Base-by-base conservation (phyloP, 2,797 vertebrate genomes). In the Lepus townsendii region DNA sequence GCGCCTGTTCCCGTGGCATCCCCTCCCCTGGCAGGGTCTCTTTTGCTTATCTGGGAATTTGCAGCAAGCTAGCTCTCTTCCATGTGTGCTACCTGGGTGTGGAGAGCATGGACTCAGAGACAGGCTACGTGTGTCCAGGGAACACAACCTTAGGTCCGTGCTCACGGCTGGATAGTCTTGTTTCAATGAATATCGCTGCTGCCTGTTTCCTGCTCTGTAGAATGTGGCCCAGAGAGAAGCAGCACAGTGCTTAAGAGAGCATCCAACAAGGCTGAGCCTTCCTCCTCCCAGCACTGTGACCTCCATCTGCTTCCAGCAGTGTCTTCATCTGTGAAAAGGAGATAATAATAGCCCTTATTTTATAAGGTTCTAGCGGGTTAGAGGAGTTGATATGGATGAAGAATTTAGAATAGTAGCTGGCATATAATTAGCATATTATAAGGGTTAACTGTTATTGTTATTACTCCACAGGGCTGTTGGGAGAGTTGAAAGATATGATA, bases 351-450 rank as follows among this genome's bases (percentile, higher is more conserved):
- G 83, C 73, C 9, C 80, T 88, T 35, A 72, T 83, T 84, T 75
- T 77, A 47, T 78, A 71, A 80, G 69, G 72, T 82, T 95, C 83
- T 72, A n/a, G 68, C 77, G 93, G 50, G 72, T 77, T 88, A 91
- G 90, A 91, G 83, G 90, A 95, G 68, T 95, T 94, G 78, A 85
- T 91, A 69, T 69, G 65, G 88, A 75, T 94, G 94, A 95, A 94
- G 90, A 85, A 50, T 90, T 95, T 85, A 88, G 57, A 95, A 75
- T 52, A 83, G 65, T 85, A 95, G 50, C 90, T 76, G 82, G 84
- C 75, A 30, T 94, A 30, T 88, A 85, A 93, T 96, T 95, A 91
- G 68, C 83, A 88, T 71, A 83, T 60, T 26, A 1, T 80, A 84
- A 89, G 54, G 68, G 60, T 86, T 85, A 92, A 94, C 87, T 90